Percentiles rank a stretch among this genome's conserved stretches.
Conservation (phyloP, 2,888 invertebrate species). For the Drosophila sordidapex region DNA sequence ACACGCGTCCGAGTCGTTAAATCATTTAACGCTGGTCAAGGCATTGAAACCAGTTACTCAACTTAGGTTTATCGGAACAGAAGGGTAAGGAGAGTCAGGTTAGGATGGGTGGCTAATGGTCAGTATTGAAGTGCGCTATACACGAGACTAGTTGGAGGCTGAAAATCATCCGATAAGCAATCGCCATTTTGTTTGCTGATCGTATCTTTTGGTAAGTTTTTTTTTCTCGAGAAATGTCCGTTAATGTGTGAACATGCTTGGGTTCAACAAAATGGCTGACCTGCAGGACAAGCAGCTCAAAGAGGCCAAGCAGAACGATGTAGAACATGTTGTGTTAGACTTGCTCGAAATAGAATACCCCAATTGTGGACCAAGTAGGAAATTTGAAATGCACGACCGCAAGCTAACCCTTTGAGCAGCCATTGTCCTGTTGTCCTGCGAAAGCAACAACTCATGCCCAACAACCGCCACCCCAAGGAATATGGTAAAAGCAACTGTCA, state of each 20-base stretch:
- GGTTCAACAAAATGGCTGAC: slow-evolving; percentile 76
- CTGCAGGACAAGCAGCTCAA: slow-evolving; percentile 30
- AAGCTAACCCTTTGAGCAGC: slow-evolving; percentile 69
- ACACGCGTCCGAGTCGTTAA: slow-evolving; percentile 61
- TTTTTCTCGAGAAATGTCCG: slow-evolving; percentile 77
- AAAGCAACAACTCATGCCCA: slow-evolving; percentile 41
- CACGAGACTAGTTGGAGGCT: slow-evolving; percentile 37
- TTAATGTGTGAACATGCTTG: slow-evolving; percentile 71
- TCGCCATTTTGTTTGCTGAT: slow-evolving; percentile 24
- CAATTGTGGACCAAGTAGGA: slow-evolving; percentile 50
- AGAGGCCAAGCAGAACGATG: slow-evolving; percentile 31
- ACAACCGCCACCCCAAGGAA: slow-evolving; percentile 55
- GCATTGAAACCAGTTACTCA: slow-evolving; percentile 56
- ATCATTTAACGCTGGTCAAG: slow-evolving; percentile 53
- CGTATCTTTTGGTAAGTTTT: not conserved
- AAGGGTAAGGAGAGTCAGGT: slow-evolving; percentile 2
- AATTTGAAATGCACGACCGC: slow-evolving; percentile 78
- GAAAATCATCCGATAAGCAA: slow-evolving; percentile 8
- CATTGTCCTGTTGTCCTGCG: slow-evolving; percentile 59
- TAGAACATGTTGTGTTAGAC: slow-evolving; percentile 15
- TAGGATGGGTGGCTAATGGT: slow-evolving; percentile 41
- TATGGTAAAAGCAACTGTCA: slow-evolving; percentile 39
- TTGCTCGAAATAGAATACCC: slow-evolving; percentile 18
- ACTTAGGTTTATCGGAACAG: not conserved
- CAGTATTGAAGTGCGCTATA: slow-evolving; percentile 42